These are phyloP conservation scores for Gymnoscopelus braueri DNA, from an alignment of 2,797 vertebrate species.

Conservation along the genomic window DNA sequence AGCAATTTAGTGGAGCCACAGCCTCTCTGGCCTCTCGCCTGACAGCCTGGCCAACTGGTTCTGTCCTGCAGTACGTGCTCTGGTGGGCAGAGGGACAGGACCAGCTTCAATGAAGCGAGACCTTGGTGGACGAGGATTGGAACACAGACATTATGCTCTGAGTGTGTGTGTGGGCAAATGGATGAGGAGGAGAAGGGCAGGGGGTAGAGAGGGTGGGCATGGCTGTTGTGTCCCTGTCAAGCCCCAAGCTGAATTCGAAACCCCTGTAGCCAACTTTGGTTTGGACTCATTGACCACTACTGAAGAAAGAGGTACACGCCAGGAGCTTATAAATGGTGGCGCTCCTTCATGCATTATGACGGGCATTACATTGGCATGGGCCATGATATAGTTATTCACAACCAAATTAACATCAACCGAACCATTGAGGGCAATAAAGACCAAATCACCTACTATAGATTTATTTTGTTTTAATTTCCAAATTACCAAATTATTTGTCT, in stretches of 20 bases:
- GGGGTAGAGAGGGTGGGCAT: slow-evolving; percentile 31
- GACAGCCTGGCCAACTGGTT: slow-evolving; percentile 45
- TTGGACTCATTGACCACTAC: slow-evolving; percentile 3
- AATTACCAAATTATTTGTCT: background rate
- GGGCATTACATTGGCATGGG: slow-evolving; percentile 12
- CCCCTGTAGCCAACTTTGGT: slow-evolving; percentile 28
- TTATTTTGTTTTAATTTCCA: background rate
- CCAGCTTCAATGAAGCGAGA: slow-evolving; percentile 52
- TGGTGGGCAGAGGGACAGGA: slow-evolving; percentile 45
- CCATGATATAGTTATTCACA: background rate
- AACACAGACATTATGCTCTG: background rate
- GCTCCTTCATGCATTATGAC: slow-evolving; percentile 19
- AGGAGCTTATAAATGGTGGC: slow-evolving; percentile 17
- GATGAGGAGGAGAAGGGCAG: slow-evolving; percentile 19
- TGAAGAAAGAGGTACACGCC: slow-evolving; percentile 9
- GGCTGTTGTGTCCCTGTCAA: background rate
- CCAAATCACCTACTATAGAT: background rate
- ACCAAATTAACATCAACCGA: too few species aligned
- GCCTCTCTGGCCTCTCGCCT: slow-evolving; percentile 56
- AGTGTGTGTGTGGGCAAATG: slow-evolving; percentile 46
- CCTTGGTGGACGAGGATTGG: slow-evolving; percentile 45
- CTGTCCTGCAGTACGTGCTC: slow-evolving; percentile 7
- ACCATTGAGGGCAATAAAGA: too few species aligned
- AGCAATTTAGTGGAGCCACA: slow-evolving; percentile 56
- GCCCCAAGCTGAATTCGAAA: too few species aligned